Base-by-base conservation (phyloP, 1,140 invertebrate species). In the Oncopodura yosiiana region DNA sequence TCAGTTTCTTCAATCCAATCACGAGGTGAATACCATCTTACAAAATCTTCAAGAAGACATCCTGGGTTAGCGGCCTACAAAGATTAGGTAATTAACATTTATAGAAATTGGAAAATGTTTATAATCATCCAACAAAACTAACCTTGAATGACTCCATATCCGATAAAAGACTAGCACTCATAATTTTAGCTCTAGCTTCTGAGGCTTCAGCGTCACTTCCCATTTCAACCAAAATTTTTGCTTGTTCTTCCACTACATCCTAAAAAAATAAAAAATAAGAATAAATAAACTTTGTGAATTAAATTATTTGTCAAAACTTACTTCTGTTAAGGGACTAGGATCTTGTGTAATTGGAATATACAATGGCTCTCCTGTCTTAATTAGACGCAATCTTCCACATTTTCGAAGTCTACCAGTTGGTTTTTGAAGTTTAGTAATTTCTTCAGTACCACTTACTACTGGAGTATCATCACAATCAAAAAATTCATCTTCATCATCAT, bases 91-190 rank as follows among this genome's bases (percentile, higher is more conserved):
- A 24, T 9, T 9, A 44, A 44, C 21, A 12, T 21, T 24, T 8
- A 6, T 24, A 44, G 24, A 44, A 44, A 44, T 12, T 27, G 18
- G 24, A 21, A 27, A 45, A 21, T 19, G 8, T 21, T 8, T 8
- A 12, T 19, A 41, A 19, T n/a, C 6, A 41, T n/a, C 6, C 6
- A 41, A 41, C 11, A 19, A 19, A 41, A 38, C 51, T 30, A 24
- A 82, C 81, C 73, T 97, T 97, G 66, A 99, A 98, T 1, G 93
- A 88, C 69, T 98, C 90, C 93, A 98, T 98, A 69, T 99, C 95
- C 0, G 93, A 96, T 3, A 94, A 73, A 8, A 99, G 73, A 8
- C 89, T 91, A 1, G 92, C 89, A 68, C 88, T 92, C 84, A 98
- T 95, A 75, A 97, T 84, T 67, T 84, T 80, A 0, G 91, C 89